Evolutionary conservation across 2,113 vertebrate genomes (phyloP).

Genomic region (Synchiropus splendidus): DNA sequence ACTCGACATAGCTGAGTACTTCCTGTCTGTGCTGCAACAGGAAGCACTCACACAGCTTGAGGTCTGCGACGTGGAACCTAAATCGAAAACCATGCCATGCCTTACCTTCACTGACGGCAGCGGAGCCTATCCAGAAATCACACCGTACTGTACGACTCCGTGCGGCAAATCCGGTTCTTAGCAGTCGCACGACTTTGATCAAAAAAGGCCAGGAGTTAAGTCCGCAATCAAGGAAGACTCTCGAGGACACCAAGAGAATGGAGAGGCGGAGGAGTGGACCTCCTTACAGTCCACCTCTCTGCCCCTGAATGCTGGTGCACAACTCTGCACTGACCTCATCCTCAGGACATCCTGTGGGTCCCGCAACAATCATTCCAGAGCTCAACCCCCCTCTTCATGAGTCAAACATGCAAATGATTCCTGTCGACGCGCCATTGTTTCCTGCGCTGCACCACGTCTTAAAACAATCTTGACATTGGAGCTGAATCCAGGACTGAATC

Average conservation of each 20-base stretch:
- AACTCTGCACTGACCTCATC: slow-evolving; percentile 68
- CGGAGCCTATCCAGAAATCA: neutral
- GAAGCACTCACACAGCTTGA: slow-evolving; percentile 61
- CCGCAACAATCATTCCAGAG: slow-evolving; percentile 70
- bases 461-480: no score
- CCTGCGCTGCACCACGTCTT: slow-evolving; percentile 1
- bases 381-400: slow-evolving; percentile 50
- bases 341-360: slow-evolving; percentile 96
- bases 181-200: slow-evolving; percentile 20
- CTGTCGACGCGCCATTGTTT: slow-evolving; percentile 44
- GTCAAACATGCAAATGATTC: slow-evolving; percentile 69
- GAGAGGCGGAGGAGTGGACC: slow-evolving; percentile 20
- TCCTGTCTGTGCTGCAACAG: slow-evolving; percentile 64
- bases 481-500: no score
- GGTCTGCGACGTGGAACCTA: slow-evolving; percentile 22
- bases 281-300: slow-evolving; percentile 40
- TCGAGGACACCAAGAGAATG: slow-evolving; percentile 25
- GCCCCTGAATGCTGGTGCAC: slow-evolving; percentile 36
- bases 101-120: neutral
- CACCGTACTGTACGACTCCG: slow-evolving; percentile 11
- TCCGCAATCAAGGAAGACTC: slow-evolving; percentile 18
- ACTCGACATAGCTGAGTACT: slow-evolving; percentile 47
- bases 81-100: neutral
- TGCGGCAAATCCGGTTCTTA: slow-evolving; percentile 8
- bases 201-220: slow-evolving; percentile 2